phyloP scores from a whole-genome alignment of 2,888 invertebrate genomes.

The Euzetes globulus region DNA sequence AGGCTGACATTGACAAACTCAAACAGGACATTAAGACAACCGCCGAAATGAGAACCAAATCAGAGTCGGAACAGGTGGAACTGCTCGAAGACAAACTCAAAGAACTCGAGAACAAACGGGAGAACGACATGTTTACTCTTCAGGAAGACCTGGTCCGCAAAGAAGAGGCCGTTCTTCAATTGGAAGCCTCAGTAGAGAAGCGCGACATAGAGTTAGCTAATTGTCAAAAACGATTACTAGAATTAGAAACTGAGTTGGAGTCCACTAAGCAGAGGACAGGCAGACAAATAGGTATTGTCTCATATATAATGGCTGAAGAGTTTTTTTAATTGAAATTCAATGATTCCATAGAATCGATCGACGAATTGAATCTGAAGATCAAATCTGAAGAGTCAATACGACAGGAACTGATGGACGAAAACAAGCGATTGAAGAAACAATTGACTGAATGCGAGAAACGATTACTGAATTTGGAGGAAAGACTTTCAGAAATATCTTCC shows the following conservation, averaged over 20 bases:
- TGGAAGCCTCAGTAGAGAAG: slow-evolving; percentile 39
- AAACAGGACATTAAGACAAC: slow-evolving; percentile 7
- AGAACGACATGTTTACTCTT: slow-evolving; percentile 34
- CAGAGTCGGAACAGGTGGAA: slow-evolving; percentile 5
- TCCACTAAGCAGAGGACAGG: slow-evolving; percentile 24
- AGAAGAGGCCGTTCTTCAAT: slow-evolving; percentile 40
- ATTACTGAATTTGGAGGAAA: slow-evolving; percentile 24
- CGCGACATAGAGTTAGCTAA: slow-evolving; percentile 39
- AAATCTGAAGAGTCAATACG: slow-evolving; percentile 18
- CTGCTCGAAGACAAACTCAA: slow-evolving; percentile 26
- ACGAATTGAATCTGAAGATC: slow-evolving; percentile 36
- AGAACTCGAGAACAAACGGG: slow-evolving; percentile 42
- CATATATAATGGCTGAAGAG: background rate
- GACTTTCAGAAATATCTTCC: background rate
- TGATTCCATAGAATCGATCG: slow-evolving; percentile 32
- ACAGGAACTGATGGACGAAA: slow-evolving; percentile 33
- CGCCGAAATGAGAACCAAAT: slow-evolving; percentile 38
- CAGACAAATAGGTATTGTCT: slow-evolving; percentile 8
- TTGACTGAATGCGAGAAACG: slow-evolving; percentile 23
- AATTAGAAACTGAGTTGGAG: slow-evolving; percentile 37
- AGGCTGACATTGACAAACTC: slow-evolving; percentile 30
- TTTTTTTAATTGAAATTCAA: background rate
- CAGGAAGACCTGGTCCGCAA: slow-evolving; percentile 40
- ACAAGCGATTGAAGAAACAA: slow-evolving; percentile 1
- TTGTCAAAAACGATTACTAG: slow-evolving; percentile 38